Percentiles rank a stretch among this genome's conserved stretches.
Evolutionary conservation across 2,888 invertebrate species (phyloP).

Genomic region (Ctenicera cuprea): DNA sequence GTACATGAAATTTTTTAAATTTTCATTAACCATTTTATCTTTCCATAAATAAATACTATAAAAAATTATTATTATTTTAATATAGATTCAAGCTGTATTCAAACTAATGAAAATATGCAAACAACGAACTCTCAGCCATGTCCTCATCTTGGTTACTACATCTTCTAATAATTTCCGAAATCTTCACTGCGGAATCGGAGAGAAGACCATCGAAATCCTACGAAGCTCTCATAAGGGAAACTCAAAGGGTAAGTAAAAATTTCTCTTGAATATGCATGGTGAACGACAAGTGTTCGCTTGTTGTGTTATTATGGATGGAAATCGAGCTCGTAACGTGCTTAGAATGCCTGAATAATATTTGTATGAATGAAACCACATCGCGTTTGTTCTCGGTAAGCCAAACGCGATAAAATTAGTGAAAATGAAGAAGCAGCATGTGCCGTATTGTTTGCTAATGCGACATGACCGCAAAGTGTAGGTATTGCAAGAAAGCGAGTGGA

Average conservation of each 20-base stretch:
- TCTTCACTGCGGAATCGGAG: background rate
- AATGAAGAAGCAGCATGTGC: conserved; percentile 7
- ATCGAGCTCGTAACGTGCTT: conserved; percentile 10
- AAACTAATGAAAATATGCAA: too few species aligned
- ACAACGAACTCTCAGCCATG: background rate
- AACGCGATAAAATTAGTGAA: conserved; percentile 16
- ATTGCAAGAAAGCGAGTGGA: background rate
- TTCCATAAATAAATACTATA: too few species aligned
- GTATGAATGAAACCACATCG: background rate
- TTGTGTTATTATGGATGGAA: conserved; percentile 8
- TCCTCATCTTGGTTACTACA: background rate
- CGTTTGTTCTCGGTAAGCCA: background rate
- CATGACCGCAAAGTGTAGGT: conserved; percentile 3
- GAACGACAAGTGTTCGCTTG: background rate
- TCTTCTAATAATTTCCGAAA: background rate
- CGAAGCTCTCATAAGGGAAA: conserved; percentile 23
- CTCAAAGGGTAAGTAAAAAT: conserved; percentile 23
- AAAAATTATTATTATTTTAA: too few species aligned
- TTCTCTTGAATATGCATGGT: conserved; percentile 18
- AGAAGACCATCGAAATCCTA: background rate
- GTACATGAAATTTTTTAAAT: too few species aligned
- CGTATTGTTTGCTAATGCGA: conserved; percentile 14
- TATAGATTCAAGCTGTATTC: too few species aligned
- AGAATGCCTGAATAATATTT: conserved; percentile 6
- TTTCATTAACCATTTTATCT: too few species aligned